A percentile compares a stretch with the other conserved stretches of the same genome.
phyloP scores from a whole-genome alignment of 2,888 invertebrate genomes.

The Dioctria linearis region DNA sequence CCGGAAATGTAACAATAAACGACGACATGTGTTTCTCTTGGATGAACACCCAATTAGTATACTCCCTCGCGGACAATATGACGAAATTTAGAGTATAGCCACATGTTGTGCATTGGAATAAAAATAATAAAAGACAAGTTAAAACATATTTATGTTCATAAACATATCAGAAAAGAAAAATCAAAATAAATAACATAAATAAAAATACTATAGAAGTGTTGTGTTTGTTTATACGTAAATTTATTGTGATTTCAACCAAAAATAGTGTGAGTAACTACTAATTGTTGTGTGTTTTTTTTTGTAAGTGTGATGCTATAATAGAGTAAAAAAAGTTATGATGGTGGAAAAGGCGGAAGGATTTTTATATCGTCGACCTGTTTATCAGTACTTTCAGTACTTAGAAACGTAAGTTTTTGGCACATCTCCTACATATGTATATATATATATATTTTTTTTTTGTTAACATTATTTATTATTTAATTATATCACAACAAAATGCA shows the following conservation, averaged over 20 bases:
- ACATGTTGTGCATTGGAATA: constrained; percentile 13
- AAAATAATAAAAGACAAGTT: background rate
- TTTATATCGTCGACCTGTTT: constrained; percentile 85
- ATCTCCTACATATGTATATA: too few species aligned
- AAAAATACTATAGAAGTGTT: background rate
- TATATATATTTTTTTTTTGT: background rate
- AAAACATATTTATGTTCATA: too few species aligned
- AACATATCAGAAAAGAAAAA: too few species aligned
- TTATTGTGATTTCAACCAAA: constrained; percentile 9
- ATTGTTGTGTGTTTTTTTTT: background rate
- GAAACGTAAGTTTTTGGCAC: constrained; percentile 79
- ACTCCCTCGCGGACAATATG: constrained; percentile 35
- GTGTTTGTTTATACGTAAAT: background rate
- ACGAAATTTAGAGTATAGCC: constrained; percentile 30
- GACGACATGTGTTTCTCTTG: constrained; percentile 44
- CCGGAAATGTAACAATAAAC: constrained; percentile 53
- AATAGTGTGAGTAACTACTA: background rate
- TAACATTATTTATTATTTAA: too few species aligned
- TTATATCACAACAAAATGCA: too few species aligned
- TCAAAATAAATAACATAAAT: background rate
- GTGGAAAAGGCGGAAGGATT: constrained; percentile 86
- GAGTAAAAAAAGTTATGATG: constrained; percentile 69
- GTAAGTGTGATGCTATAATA: background rate
- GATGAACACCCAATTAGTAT: constrained; percentile 32
- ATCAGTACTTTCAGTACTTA: constrained; percentile 86